These are phyloP conservation scores for Arenaria interpres DNA, from an alignment of 2,113 vertebrate species.

Conservation along the genomic window DNA sequence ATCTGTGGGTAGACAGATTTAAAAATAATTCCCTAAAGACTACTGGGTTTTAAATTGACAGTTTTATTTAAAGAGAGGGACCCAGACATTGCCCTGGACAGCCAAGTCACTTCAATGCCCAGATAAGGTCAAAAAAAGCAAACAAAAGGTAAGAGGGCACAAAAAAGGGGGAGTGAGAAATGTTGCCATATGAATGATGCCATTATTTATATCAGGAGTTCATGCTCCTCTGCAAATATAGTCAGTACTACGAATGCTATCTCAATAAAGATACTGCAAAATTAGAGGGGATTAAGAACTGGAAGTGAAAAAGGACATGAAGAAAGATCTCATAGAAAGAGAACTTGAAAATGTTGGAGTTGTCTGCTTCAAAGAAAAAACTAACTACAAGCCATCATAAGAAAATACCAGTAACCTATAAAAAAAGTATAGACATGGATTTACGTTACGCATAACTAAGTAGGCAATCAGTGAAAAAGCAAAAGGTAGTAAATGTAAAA, in stretches of 20 bases:
- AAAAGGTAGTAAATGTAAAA: not conserved
- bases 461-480: not conserved
- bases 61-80: not conserved
- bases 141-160: not conserved
- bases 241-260: not conserved
- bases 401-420: not conserved
- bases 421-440: not conserved
- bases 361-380: not conserved
- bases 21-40: not conserved
- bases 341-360: not conserved
- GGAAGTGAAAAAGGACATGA: not conserved
- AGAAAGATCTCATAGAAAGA: not conserved
- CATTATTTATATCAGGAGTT: not conserved
- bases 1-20: not conserved
- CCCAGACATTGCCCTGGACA: not conserved
- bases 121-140: not conserved
- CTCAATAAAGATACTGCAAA: not conserved
- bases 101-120: not conserved
- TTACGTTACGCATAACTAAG: not conserved
- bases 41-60: not conserved
- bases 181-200: not conserved
- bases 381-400: not conserved
- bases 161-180: not conserved
- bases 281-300: not conserved
- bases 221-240: not conserved